phyloP scores from a whole-genome alignment of 2,888 invertebrate genomes.

The Latrodectus hesperus region DNA sequence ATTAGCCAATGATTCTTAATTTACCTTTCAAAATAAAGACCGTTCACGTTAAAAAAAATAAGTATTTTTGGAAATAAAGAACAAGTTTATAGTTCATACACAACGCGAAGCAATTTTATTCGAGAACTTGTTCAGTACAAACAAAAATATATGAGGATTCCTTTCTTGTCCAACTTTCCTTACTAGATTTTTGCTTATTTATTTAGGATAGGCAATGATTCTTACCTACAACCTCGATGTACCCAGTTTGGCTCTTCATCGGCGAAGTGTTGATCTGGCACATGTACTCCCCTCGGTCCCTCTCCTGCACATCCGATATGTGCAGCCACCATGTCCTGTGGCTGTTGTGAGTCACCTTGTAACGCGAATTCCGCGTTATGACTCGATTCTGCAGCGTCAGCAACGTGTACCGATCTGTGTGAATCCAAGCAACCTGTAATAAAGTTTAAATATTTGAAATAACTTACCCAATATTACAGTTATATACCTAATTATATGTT shows the following conservation, averaged over 20 bases:
- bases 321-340: conserved; percentile 80
- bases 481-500: too few species aligned
- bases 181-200: too few species aligned
- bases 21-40: too few species aligned
- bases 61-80: too few species aligned
- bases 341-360: conserved; percentile 79
- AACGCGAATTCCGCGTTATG: conserved; percentile 69
- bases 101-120: too few species aligned
- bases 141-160: too few species aligned
- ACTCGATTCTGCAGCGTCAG: conserved; percentile 69
- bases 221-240: conserved; percentile 93
- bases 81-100: too few species aligned
- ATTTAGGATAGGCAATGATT: conserved; percentile 58
- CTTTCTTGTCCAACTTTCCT: too few species aligned
- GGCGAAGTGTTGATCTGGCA: conserved; percentile 94
- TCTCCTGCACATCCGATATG: conserved; percentile 91
- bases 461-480: too few species aligned
- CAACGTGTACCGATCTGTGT: conserved; percentile 94
- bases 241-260: conserved; percentile 96
- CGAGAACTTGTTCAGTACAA: too few species aligned
- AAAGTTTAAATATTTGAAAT: neutral
- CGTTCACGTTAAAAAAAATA: too few species aligned
- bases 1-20: too few species aligned
- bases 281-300: conserved; percentile 87
- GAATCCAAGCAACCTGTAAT: conserved; percentile 93